Percentiles rank a stretch among this genome's conserved stretches.
These are phyloP conservation scores for Trichopoda pennipes DNA, from an alignment of 2,888 invertebrate genomes.

Conservation along the genomic window DNA sequence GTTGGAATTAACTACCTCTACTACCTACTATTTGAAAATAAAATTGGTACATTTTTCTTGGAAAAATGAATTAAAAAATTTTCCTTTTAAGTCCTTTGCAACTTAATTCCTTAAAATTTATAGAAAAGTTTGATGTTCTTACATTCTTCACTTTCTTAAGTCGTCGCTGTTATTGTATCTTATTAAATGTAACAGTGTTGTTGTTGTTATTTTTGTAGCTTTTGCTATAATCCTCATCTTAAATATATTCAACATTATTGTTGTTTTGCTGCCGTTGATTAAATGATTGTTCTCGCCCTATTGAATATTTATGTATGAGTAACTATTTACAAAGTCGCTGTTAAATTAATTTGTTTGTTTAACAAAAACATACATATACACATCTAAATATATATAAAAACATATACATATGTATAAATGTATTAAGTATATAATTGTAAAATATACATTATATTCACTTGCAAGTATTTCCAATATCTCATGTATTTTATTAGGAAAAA, in stretches of 20 bases:
- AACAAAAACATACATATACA: neutral
- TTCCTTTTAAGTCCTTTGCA: neutral
- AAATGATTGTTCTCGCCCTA: constrained; percentile 63
- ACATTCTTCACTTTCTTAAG: neutral
- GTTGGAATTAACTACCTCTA: no score
- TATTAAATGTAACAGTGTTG: constrained; percentile 33
- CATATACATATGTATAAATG: no score
- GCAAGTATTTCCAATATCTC: neutral
- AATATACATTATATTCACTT: no score
- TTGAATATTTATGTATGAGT: constrained; percentile 60
- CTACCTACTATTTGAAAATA: no score
- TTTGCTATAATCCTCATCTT: no score
- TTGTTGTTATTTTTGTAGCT: no score
- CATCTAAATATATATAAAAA: neutral
- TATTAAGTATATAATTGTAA: neutral
- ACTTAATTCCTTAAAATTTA: neutral
- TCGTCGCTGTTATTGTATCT: constrained; percentile 29
- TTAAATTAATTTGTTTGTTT: constrained; percentile 65
- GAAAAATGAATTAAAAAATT: neutral
- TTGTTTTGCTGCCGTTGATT: constrained; percentile 51
- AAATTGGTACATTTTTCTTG: neutral
- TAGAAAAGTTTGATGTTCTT: constrained; percentile 13
- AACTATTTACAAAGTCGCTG: constrained; percentile 62
- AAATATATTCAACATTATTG: neutral
- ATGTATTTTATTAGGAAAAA: neutral